Percentiles rank a stretch among this genome's conserved stretches.
phyloP scores from a whole-genome alignment of 2,113 vertebrate species.

The Balaenoptera acutorostrata region DNA sequence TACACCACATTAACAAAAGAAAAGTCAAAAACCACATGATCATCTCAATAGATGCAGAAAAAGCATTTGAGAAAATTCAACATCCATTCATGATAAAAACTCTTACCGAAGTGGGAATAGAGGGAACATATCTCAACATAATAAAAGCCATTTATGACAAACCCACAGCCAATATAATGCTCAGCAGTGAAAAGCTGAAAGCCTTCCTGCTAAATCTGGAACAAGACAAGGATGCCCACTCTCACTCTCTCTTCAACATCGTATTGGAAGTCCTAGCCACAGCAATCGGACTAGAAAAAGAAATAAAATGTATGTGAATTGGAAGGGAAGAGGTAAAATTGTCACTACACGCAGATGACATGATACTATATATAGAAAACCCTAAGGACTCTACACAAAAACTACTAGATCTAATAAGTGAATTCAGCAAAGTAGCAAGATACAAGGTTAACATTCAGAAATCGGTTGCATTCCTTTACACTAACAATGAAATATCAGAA shows the following conservation, averaged over 20 bases:
- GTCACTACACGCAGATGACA: not conserved
- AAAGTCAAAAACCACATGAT: not conserved
- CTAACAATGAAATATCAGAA: not conserved
- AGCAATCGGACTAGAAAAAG: too few relatives aligned
- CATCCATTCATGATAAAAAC: not conserved
- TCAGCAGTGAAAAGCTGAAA: too few relatives aligned
- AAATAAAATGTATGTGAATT: not conserved
- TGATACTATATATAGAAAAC: not conserved
- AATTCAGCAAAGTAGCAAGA: not conserved
- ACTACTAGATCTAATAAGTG: not conserved
- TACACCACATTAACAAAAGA: not conserved
- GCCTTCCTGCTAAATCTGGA: too few relatives aligned
- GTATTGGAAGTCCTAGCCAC: too few relatives aligned
- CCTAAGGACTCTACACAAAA: not conserved
- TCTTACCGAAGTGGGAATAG: not conserved
- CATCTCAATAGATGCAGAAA: not conserved
- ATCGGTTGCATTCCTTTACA: not conserved
- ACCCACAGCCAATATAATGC: too few relatives aligned
- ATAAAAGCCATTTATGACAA: too few relatives aligned
- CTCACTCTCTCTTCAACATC: too few relatives aligned
- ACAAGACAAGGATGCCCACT: too few relatives aligned
- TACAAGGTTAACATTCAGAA: not conserved
- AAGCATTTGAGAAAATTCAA: not conserved
- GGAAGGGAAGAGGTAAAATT: not conserved
- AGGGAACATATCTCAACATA: too few relatives aligned